Conservation (phyloP, 2,888 invertebrate species). For the Ctena decussata region DNA sequence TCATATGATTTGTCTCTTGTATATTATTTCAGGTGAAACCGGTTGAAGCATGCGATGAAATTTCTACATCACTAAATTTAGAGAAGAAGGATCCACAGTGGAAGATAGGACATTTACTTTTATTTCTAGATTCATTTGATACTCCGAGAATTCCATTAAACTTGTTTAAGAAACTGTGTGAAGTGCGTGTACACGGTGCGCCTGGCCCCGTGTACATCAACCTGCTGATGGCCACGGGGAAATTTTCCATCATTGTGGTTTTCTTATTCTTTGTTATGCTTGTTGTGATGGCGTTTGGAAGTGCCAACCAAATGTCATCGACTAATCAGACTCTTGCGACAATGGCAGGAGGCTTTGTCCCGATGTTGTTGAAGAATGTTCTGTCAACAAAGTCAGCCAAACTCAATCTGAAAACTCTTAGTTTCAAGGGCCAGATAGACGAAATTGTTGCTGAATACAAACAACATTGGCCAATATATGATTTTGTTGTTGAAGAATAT, state of each 20-base stretch:
- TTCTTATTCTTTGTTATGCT: conserved; percentile 85
- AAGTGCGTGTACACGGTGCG: conserved; percentile 83
- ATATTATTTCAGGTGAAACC: conserved; percentile 63
- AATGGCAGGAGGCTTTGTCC: conserved; percentile 83
- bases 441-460: conserved; percentile 82
- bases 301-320: conserved; percentile 82
- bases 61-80: conserved; percentile 74
- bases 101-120: conserved; percentile 83
- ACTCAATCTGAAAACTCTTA: conserved; percentile 84
- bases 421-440: conserved; percentile 84
- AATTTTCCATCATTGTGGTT: conserved; percentile 83
- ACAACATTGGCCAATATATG: conserved; percentile 84
- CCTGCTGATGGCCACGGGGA: conserved; percentile 81
- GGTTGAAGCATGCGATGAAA: conserved; percentile 78
- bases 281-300: conserved; percentile 84
- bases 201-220: conserved; percentile 85
- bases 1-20: no score
- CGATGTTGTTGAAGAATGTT: conserved; percentile 84
- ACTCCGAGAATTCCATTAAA: conserved; percentile 84
- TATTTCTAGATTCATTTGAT: conserved; percentile 85
- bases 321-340: conserved; percentile 85
- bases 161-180: conserved; percentile 82
- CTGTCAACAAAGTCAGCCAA: conserved; percentile 82
- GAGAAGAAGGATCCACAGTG: conserved; percentile 80
- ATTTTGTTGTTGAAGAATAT: conserved; percentile 78